phyloP scores from a whole-genome alignment of 2,797 vertebrate genomes.

The Labeo calbasu region DNA sequence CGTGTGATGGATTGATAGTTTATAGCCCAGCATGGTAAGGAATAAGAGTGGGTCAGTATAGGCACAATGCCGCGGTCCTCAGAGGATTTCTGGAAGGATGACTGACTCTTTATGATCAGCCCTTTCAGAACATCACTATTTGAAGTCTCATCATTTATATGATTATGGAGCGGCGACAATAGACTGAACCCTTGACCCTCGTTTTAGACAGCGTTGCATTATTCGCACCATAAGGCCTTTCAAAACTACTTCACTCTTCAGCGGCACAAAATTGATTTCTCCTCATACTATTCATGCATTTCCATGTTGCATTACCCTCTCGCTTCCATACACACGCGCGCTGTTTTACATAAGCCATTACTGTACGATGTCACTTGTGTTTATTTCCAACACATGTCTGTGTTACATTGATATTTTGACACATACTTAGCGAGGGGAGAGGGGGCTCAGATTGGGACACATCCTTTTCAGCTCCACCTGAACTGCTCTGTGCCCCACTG shows the following conservation, averaged over 20 bases:
- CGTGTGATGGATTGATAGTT: constrained; percentile 19
- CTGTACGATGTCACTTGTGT: constrained; percentile 62
- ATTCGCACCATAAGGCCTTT: constrained; percentile 62
- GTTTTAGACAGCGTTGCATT: constrained; percentile 62
- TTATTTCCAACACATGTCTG: constrained; percentile 62
- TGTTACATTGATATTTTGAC: constrained; percentile 80
- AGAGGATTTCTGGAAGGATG: constrained; percentile 51
- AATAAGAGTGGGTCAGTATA: constrained; percentile 33
- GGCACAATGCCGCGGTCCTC: constrained; percentile 44
- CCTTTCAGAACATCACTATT: constrained; percentile 52
- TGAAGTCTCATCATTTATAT: constrained; percentile 58
- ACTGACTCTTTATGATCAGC: constrained; percentile 57
- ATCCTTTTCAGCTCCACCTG: constrained; percentile 61
- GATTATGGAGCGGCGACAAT: constrained; percentile 59
- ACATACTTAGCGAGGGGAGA: constrained; percentile 76
- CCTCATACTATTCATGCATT: constrained; percentile 51
- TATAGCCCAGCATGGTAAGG: constrained; percentile 27
- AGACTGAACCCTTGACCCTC: constrained; percentile 63
- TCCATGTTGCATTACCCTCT: constrained; percentile 56
- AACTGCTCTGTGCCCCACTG: constrained; percentile 82
- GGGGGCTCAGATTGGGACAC: constrained; percentile 52
- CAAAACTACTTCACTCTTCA: constrained; percentile 55
- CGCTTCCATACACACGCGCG: constrained; percentile 54
- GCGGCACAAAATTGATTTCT: constrained; percentile 59
- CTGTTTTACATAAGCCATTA: constrained; percentile 64